Evolutionary conservation across 2,113 vertebrate genomes (phyloP), one percentile per base, ranked within the genome.

Genomic region (Galeopterus variegatus): DNA sequence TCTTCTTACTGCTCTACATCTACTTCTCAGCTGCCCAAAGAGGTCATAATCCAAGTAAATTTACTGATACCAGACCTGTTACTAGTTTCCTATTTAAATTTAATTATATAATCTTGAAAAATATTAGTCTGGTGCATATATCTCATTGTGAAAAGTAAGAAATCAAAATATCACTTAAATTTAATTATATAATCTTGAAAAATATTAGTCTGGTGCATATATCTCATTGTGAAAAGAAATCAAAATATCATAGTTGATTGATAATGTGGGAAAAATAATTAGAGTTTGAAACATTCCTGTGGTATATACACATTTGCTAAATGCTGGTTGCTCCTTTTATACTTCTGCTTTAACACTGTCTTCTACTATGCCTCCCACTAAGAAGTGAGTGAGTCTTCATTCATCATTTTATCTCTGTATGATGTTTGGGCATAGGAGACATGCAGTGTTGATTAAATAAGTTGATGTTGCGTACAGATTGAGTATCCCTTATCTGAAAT

Each of bases 141-240:
- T 67, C 21, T 95, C 33, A 23, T 89, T 88, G 79, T 96, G 50
- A 95, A 93, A 97, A 88, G 41, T 64, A 80, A 79, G 70, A 95
- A 86, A 52, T 67, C 31, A 50, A 31, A 81, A 45, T 87, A 1
- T n/a, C n/a, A 85, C 33, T 75, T 86, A 94, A 88, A 45, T 92
- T 88, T 97, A 92, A 88, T 94, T 93, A 23, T 58, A 76, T 41
- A 93, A 64, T 89, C 48, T 86, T 93, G 19, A 86, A 96, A 96
- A 84, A 65, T 79, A 52, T 5, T 94, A 80, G 36, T 85, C 79
- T 80, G 41, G 17, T 62, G 1, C 5, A 11, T 81, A n/a, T n/a
- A 36, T 67, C 21, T 95, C 33, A 23, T 89, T 88, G 79, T 96
- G 50, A 95, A 93, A 80, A 79, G 70, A 95, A 86, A 52, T 67